These are phyloP conservation scores for Tortrix viridana DNA, from an alignment of 2,888 invertebrate species.

Conservation along the genomic window DNA sequence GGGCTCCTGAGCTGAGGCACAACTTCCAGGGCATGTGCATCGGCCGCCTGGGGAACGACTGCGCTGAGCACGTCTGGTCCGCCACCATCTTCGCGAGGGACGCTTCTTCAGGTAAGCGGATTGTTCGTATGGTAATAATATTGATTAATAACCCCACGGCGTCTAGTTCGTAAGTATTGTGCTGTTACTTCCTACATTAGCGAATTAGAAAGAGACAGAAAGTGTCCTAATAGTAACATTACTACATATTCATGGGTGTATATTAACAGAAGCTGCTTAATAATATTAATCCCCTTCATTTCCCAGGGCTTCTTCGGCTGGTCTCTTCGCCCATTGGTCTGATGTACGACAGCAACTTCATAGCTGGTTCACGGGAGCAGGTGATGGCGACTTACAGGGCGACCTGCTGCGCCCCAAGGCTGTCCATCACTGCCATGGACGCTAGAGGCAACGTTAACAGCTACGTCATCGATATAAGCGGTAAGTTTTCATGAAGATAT, in stretches of 20 bases:
- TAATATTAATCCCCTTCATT: background rate
- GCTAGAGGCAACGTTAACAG: constrained; percentile 87
- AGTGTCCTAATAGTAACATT: too few species aligned
- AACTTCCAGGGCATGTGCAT: constrained; percentile 87
- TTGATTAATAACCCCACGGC: too few species aligned
- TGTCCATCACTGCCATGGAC: constrained; percentile 88
- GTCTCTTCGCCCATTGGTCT: constrained; percentile 85
- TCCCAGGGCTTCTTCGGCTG: constrained; percentile 84
- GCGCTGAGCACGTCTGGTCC: constrained; percentile 88
- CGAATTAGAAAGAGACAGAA: too few species aligned
- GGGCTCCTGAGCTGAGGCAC: constrained; percentile 85
- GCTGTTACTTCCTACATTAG: too few species aligned
- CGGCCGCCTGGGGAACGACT: constrained; percentile 80
- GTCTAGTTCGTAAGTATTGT: too few species aligned
- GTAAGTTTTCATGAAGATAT: constrained; percentile 49
- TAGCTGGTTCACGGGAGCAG: constrained; percentile 87
- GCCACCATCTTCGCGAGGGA: constrained; percentile 88
- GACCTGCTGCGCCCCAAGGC: constrained; percentile 88
- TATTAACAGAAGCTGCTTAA: background rate
- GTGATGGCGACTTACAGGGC: constrained; percentile 87
- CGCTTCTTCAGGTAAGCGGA: constrained; percentile 85
- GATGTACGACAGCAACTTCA: constrained; percentile 85
- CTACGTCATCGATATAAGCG: constrained; percentile 84
- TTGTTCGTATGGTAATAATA: too few species aligned
- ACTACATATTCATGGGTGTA: too few species aligned